These are phyloP conservation scores for Danio aesculapii DNA, from an alignment of 2,797 vertebrate genomes.

Conservation along the genomic window DNA sequence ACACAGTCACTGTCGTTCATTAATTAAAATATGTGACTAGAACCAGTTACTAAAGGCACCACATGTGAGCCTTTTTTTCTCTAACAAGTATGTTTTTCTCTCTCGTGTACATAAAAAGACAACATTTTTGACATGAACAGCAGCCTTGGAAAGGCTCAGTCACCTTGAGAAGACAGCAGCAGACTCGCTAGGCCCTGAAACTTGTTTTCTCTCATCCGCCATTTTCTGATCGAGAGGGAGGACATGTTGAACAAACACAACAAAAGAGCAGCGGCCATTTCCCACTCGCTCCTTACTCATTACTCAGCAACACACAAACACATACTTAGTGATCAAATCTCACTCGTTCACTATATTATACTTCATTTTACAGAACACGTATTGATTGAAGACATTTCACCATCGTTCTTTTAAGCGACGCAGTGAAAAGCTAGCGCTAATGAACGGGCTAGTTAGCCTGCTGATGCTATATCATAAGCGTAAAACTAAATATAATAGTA, in stretches of 20 bases:
- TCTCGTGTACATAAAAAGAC: no score
- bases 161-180: slow-evolving; percentile 49
- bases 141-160: background rate
- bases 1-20: no score
- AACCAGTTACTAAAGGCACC: background rate
- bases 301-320: slow-evolving; percentile 32
- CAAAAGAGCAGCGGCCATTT: slow-evolving; percentile 99
- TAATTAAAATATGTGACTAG: no score
- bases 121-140: background rate
- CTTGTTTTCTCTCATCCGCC: slow-evolving; percentile 86
- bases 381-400: background rate
- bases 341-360: background rate
- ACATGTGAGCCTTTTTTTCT: no score
- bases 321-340: background rate
- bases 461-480: background rate
- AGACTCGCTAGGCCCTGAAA: slow-evolving; percentile 50
- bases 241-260: slow-evolving; percentile 97
- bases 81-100: no score
- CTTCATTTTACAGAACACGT: background rate
- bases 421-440: background rate
- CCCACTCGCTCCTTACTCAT: slow-evolving; percentile 67
- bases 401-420: background rate
- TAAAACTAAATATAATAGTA: background rate
- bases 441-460: background rate
- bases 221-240: slow-evolving; percentile 94